These are phyloP conservation scores for Chironomus tentans DNA, from an alignment of 2,888 invertebrate genomes.

Conservation along the genomic window DNA sequence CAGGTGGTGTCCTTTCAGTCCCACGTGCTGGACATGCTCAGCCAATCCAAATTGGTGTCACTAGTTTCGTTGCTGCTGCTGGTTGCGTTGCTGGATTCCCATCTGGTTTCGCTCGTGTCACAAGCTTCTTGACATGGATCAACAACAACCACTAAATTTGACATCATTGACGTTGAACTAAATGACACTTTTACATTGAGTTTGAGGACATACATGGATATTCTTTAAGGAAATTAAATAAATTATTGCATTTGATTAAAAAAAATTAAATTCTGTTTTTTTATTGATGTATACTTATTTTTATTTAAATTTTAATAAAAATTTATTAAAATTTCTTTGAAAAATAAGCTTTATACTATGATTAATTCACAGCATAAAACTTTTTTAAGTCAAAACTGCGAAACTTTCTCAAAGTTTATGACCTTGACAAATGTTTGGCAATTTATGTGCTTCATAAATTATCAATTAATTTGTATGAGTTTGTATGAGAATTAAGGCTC, in stretches of 20 bases:
- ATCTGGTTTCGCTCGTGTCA: slow-evolving; percentile 40
- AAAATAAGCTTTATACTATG: no score
- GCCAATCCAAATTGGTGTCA: slow-evolving; percentile 33
- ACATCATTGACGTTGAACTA: neutral
- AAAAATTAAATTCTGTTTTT: neutral
- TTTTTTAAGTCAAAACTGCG: no score
- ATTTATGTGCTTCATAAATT: no score
- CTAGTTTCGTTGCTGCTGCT: slow-evolving; percentile 36
- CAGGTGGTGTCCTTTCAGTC: slow-evolving; percentile 20
- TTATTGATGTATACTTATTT: neutral
- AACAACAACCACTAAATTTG: neutral
- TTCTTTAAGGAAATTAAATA: neutral
- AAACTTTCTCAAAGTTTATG: no score
- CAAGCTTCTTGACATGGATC: slow-evolving; percentile 32
- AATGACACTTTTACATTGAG: neutral
- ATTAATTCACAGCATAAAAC: no score
- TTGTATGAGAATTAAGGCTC: no score
- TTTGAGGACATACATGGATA: neutral
- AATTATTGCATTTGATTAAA: neutral
- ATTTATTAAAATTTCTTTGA: no score
- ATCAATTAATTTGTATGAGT: no score
- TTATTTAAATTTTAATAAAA: no score
- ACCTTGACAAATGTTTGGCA: no score
- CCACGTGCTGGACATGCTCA: slow-evolving; percentile 32
- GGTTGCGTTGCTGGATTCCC: slow-evolving; percentile 40